Percentiles rank a stretch among this genome's conserved stretches.
Conservation (phyloP, 92 coral and sea anemone species). For the Metridium senile region DNA sequence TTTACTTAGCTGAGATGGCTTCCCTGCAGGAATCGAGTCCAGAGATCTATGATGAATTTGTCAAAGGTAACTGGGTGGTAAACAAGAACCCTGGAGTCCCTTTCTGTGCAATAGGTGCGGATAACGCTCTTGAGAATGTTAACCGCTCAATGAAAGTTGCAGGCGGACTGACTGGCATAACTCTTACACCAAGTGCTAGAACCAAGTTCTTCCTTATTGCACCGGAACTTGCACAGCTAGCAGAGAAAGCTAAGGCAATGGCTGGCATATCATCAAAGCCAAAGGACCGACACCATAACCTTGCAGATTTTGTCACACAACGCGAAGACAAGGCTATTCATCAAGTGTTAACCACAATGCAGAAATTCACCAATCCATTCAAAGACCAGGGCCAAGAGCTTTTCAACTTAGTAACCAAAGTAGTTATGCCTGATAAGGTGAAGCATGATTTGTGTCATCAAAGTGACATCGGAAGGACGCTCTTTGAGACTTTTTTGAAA, state of each 20-base stretch:
- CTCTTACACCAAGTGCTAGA: slow-evolving; percentile 46
- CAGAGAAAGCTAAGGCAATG: slow-evolving; percentile 56
- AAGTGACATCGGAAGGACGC: slow-evolving; percentile 17
- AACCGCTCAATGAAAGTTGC: slow-evolving; percentile 54
- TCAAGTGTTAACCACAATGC: background rate
- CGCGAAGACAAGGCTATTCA: background rate
- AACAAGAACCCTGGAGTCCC: slow-evolving; percentile 51
- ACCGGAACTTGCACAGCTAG: slow-evolving; percentile 52
- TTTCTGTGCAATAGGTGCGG: slow-evolving; percentile 61
- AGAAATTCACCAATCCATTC: background rate
- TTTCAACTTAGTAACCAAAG: too few relatives aligned
- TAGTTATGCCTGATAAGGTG: background rate
- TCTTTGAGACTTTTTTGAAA: slow-evolving; percentile 13
- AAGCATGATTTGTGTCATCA: background rate
- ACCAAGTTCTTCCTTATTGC: too few relatives aligned
- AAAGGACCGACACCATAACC: slow-evolving; percentile 48
- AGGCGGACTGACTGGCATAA: slow-evolving; percentile 45
- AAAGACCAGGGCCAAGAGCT: background rate
- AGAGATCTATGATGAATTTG: slow-evolving; percentile 36
- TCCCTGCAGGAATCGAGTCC: slow-evolving; percentile 34
- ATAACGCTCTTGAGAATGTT: slow-evolving; percentile 48
- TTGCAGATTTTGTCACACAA: slow-evolving; percentile 18
- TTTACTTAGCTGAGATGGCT: slow-evolving; percentile 59
- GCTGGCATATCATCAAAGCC: slow-evolving; percentile 50
- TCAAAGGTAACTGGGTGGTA: slow-evolving; percentile 59